Conservation (phyloP, 2,113 vertebrate species). For the Theristicus caerulescens region DNA sequence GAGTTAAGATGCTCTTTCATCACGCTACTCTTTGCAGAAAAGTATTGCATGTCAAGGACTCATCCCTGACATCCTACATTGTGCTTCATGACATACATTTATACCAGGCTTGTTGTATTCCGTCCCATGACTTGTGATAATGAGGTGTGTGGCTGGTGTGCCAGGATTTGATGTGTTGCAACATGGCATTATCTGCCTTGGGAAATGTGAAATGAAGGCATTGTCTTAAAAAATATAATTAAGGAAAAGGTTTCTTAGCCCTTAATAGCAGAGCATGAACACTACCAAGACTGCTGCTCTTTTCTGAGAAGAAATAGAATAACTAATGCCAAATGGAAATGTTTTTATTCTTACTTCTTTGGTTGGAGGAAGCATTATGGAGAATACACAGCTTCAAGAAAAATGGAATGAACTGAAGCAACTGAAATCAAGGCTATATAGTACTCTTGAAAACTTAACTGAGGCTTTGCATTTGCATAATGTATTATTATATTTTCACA, state of each 20-base stretch:
- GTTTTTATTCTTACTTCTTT: neutral
- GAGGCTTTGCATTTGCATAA: neutral
- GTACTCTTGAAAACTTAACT: neutral
- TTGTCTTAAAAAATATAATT: slow-evolving; percentile 29
- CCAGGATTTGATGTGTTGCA: slow-evolving; percentile 14
- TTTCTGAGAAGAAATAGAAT: neutral
- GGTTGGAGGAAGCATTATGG: neutral
- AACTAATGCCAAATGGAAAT: neutral
- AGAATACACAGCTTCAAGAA: neutral
- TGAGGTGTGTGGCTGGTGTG: neutral
- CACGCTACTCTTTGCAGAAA: neutral
- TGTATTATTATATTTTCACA: slow-evolving; percentile 31
- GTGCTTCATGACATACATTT: slow-evolving; percentile 22
- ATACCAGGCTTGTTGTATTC: neutral
- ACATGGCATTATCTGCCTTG: slow-evolving; percentile 33
- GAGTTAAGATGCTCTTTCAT: neutral
- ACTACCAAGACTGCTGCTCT: neutral
- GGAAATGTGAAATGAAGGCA: slow-evolving; percentile 34
- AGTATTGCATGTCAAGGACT: neutral
- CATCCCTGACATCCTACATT: neutral
- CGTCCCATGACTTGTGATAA: neutral
- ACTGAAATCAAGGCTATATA: neutral
- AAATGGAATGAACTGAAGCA: neutral
- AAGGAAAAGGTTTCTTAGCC: slow-evolving; percentile 18
- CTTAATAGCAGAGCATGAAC: neutral